A percentile compares a stretch with the other conserved stretches of the same genome.
phyloP scores from a whole-genome alignment of 2,113 vertebrate genomes.

The Gallinago media region DNA sequence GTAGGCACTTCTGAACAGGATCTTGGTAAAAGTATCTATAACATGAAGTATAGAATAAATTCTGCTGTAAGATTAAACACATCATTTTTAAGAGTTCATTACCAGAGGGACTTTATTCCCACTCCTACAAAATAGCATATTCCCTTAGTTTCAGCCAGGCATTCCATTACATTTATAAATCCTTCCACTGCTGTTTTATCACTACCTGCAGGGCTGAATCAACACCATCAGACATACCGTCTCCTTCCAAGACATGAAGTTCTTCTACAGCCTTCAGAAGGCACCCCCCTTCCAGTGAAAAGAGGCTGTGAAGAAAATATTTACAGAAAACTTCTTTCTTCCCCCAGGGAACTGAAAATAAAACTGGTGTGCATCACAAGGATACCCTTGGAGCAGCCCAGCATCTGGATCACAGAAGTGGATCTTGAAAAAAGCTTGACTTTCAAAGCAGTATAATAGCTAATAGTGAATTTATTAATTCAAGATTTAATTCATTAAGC shows the following conservation, averaged over 20 bases:
- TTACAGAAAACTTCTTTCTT: background rate
- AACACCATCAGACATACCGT: background rate
- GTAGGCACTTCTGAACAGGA: background rate
- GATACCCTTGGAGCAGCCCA: background rate
- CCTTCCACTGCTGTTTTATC: background rate
- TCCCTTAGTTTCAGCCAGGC: background rate
- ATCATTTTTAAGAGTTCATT: background rate
- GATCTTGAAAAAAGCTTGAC: background rate
- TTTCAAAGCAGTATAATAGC: background rate
- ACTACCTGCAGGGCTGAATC: background rate
- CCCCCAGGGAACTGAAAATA: background rate
- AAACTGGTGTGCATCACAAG: background rate
- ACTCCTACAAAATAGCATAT: background rate
- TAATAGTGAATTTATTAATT: constrained; percentile 4
- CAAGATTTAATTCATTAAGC: constrained; percentile 27
- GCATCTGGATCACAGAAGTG: background rate
- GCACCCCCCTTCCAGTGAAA: background rate
- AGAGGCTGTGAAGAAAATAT: background rate
- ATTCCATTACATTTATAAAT: background rate
- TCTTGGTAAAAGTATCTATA: background rate
- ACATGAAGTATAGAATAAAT: background rate
- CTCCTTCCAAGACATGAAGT: background rate
- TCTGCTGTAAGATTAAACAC: background rate
- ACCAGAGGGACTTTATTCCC: background rate
- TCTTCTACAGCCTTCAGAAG: background rate